phyloP scores from a whole-genome alignment of 2,888 invertebrate genomes.

The Thecophora atra region DNA sequence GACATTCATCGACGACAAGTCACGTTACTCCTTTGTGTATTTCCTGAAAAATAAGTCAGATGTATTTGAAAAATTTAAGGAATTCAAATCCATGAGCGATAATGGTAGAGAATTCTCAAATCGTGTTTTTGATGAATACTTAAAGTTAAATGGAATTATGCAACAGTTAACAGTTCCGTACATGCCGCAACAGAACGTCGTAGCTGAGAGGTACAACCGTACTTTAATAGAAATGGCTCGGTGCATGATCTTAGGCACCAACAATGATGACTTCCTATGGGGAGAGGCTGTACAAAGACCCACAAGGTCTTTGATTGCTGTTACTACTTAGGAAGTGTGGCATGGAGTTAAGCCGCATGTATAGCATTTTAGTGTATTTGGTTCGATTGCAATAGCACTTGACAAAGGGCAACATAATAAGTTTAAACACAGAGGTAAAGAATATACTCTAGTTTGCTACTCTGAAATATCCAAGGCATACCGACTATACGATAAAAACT shows the following conservation, averaged over 20 bases:
- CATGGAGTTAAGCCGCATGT: not conserved
- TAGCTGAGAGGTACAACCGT: not conserved
- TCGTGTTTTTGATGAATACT: not conserved
- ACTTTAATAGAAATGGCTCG: not conserved
- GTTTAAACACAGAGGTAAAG: too few species aligned
- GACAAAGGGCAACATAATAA: too few species aligned
- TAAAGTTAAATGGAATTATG: not conserved
- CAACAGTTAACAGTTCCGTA: not conserved
- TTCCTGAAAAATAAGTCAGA: not conserved
- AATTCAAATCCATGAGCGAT: constrained; percentile 11
- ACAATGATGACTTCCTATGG: not conserved
- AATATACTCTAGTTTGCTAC: not conserved
- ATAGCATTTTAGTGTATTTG: too few species aligned
- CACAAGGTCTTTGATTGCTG: not conserved
- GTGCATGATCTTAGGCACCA: not conserved
- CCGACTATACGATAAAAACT: not conserved
- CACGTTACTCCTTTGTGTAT: constrained; percentile 9
- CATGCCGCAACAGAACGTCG: constrained; percentile 5
- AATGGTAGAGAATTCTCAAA: constrained; percentile 2
- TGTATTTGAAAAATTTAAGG: constrained; percentile 3
- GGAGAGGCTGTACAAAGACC: not conserved
- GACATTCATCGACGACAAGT: constrained; percentile 23
- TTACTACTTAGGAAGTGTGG: not conserved
- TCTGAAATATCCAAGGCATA: not conserved
- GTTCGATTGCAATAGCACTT: too few species aligned